Percentiles rank a stretch among this genome's conserved stretches.
Evolutionary conservation across 2,113 vertebrate genomes (phyloP).

Genomic region (Ameiurus melas): DNA sequence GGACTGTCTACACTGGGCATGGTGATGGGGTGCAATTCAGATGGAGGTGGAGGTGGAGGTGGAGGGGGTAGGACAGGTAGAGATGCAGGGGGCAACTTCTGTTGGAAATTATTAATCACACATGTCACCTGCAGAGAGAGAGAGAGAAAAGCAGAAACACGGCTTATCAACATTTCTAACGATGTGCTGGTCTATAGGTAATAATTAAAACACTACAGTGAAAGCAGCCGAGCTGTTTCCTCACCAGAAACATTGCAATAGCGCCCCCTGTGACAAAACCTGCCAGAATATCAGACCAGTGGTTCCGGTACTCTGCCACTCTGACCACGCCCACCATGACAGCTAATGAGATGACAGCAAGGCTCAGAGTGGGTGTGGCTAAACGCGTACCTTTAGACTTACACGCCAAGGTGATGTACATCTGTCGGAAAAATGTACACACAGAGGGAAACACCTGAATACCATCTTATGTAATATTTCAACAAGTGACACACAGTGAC

Average conservation of each 20-base stretch:
- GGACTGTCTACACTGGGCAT: slow-evolving; percentile 80
- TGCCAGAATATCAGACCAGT: slow-evolving; percentile 87
- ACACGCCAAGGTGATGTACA: slow-evolving; percentile 88
- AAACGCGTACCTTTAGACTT: slow-evolving; percentile 85
- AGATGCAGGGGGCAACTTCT: slow-evolving; percentile 52
- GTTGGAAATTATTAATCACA: slow-evolving; percentile 77
- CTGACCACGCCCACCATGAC: slow-evolving; percentile 86
- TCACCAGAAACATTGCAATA: slow-evolving; percentile 87
- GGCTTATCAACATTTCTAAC: background rate
- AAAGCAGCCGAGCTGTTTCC: slow-evolving; percentile 6
- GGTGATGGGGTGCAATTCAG: slow-evolving; percentile 67
- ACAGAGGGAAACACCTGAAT: background rate
- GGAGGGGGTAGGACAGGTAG: slow-evolving; percentile 48
- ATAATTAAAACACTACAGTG: background rate
- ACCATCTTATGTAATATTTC: no score
- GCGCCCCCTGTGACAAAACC: slow-evolving; percentile 84
- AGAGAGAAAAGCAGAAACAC: background rate
- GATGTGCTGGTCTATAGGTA: background rate
- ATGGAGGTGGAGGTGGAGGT: slow-evolving; percentile 48
- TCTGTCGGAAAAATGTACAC: slow-evolving; percentile 65
- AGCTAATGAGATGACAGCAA: slow-evolving; percentile 82
- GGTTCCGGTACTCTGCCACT: slow-evolving; percentile 87
- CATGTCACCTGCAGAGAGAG: slow-evolving; percentile 69
- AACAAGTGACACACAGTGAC: background rate
- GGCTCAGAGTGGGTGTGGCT: slow-evolving; percentile 84